Conservation (phyloP, 2,888 invertebrate genomes). For the Clepsis dumicolana region DNA sequence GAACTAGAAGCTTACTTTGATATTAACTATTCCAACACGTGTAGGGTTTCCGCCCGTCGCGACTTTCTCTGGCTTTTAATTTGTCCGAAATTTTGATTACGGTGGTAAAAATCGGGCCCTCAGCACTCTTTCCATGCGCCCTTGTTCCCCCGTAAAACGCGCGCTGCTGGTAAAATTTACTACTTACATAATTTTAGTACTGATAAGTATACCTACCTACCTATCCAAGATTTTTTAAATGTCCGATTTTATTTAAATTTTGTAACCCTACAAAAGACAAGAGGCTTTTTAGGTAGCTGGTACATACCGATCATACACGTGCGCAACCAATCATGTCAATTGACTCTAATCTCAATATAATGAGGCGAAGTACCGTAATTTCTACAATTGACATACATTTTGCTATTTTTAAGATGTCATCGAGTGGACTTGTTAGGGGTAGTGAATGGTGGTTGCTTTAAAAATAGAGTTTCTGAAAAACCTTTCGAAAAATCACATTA, state of each 20-base stretch:
- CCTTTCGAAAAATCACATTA: background rate
- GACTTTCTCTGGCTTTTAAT: no score
- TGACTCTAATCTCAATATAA: slow-evolving; percentile 53
- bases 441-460: background rate
- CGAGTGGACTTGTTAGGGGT: slow-evolving; percentile 17
- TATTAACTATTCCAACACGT: no score
- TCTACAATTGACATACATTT: slow-evolving; percentile 37
- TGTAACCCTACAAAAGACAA: background rate
- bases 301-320: slow-evolving; percentile 63
- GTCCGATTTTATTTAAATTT: background rate
- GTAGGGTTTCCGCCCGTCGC: no score
- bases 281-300: background rate
- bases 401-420: slow-evolving; percentile 35
- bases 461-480: slow-evolving; percentile 17
- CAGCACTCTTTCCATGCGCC: no score
- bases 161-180: no score
- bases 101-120: no score
- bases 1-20: no score
- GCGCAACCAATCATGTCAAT: slow-evolving; percentile 63
- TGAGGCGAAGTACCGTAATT: slow-evolving; percentile 27
- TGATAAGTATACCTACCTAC: no score
- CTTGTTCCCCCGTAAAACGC: no score
- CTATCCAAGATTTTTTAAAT: no score
- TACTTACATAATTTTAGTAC: no score
- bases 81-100: no score